Evolutionary conservation across 2,113 vertebrate genomes (phyloP).

Genomic region (Vidua macroura): DNA sequence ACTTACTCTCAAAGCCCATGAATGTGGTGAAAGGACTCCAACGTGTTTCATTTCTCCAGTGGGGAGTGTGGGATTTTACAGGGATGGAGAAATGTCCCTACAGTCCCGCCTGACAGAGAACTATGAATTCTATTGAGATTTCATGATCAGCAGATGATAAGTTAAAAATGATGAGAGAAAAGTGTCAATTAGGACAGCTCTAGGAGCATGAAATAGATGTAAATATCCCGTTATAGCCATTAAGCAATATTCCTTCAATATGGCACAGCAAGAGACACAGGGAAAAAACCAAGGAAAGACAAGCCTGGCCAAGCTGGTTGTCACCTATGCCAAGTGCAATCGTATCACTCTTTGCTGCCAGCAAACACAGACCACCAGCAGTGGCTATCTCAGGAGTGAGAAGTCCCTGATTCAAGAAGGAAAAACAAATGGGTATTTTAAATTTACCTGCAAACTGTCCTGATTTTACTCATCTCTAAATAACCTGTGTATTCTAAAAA

Average conservation of each 20-base stretch:
- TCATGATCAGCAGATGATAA: neutral
- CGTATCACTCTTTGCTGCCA: neutral
- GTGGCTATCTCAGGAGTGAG: neutral
- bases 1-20: neutral
- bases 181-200: neutral
- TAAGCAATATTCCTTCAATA: neutral
- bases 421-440: neutral
- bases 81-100: neutral
- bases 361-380: neutral
- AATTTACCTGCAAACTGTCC: neutral
- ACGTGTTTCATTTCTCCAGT: neutral
- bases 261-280: neutral
- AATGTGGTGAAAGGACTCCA: neutral
- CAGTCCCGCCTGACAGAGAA: neutral
- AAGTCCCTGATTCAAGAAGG: neutral
- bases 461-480: fast-evolving
- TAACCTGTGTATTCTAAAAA: neutral
- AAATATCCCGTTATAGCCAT: neutral
- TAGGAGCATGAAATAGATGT: neutral
- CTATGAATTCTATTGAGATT: neutral
- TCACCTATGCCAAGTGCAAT: neutral
- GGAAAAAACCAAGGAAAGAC: neutral
- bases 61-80: neutral
- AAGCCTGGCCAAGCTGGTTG: neutral
- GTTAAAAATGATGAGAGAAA: neutral